Conservation (phyloP, 2,888 invertebrate species). For the Nephrotoma appendiculata region DNA sequence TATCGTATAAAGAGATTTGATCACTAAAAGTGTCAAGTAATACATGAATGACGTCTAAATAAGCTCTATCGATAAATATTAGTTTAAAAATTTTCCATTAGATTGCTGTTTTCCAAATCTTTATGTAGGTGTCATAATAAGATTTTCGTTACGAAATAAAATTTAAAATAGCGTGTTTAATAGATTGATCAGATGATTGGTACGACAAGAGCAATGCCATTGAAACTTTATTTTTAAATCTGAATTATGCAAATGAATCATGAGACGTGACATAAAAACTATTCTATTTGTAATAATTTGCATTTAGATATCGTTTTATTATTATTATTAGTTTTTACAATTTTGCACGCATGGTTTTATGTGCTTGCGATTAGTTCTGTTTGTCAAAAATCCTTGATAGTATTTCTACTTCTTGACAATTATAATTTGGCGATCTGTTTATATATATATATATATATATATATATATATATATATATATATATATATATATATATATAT, state of each 20-base stretch:
- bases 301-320: neutral
- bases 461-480: neutral
- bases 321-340: neutral
- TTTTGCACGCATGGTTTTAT: neutral
- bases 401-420: neutral
- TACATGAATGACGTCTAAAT: neutral
- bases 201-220: neutral
- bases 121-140: neutral
- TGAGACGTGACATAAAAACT: neutral
- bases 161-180: neutral
- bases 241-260: neutral
- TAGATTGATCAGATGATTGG: neutral
- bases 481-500: neutral
- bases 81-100: neutral
- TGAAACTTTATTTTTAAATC: neutral
- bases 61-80: neutral
- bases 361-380: neutral
- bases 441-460: neutral
- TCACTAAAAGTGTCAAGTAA: neutral
- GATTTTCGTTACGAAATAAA: neutral
- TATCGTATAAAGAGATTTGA: neutral
- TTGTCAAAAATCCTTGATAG: neutral
- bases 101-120: neutral
- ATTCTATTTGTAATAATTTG: neutral
- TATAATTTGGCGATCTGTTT: neutral